phyloP scores from a whole-genome alignment of 2,888 invertebrate species.

The Tachina grossa region DNA sequence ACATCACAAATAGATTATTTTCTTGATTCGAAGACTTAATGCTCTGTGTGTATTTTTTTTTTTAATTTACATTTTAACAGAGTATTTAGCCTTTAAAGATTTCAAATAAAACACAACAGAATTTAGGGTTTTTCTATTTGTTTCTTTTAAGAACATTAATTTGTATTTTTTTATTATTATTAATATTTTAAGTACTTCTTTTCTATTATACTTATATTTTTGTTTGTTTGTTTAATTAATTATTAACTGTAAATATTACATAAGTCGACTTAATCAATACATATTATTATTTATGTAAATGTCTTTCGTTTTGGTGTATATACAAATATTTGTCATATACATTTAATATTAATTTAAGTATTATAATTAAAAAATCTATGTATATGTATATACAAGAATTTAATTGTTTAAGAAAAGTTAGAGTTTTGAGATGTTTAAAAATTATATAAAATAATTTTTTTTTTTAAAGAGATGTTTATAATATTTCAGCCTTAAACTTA shows the following conservation, averaged over 20 bases:
- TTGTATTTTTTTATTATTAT: slow-evolving; percentile 34
- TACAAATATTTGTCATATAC: neutral
- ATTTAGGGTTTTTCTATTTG: slow-evolving; percentile 28
- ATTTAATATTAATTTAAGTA: too few species aligned
- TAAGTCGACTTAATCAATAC: slow-evolving; percentile 20
- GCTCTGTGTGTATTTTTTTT: neutral
- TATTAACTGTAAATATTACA: slow-evolving; percentile 38
- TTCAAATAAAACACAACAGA: slow-evolving; percentile 51
- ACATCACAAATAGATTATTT: slow-evolving; percentile 3
- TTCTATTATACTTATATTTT: slow-evolving; percentile 4
- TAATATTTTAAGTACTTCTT: slow-evolving; percentile 32
- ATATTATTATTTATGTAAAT: slow-evolving; percentile 17
- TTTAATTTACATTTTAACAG: neutral
- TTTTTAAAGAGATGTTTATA: too few species aligned
- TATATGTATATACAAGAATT: too few species aligned
- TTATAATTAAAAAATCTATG: too few species aligned
- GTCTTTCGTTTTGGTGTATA: neutral
- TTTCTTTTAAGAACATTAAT: slow-evolving; percentile 47
- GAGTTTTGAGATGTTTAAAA: too few species aligned
- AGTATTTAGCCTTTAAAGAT: slow-evolving; percentile 1
- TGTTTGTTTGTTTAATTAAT: neutral
- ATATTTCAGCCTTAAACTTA: too few species aligned
- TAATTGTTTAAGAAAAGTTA: too few species aligned
- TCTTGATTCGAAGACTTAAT: neutral
- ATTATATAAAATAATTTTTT: too few species aligned